Percentiles rank a stretch among this genome's conserved stretches.
phyloP scores from a whole-genome alignment of 2,113 vertebrate species.

The Laterallus jamaicensis region DNA sequence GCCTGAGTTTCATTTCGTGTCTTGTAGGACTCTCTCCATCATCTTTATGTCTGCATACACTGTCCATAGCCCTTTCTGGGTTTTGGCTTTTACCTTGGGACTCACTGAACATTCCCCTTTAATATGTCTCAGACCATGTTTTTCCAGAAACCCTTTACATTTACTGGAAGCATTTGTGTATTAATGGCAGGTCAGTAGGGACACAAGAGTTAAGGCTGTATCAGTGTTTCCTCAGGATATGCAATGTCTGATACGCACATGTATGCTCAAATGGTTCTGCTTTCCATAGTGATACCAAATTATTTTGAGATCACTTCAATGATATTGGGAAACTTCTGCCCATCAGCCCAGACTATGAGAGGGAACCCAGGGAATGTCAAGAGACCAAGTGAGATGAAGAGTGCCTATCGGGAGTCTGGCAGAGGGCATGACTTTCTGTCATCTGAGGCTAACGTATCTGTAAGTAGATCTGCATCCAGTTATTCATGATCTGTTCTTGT shows the following conservation, averaged over 20 bases:
- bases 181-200: background rate
- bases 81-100: background rate
- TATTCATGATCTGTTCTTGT: background rate
- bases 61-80: background rate
- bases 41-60: slow-evolving; percentile 36
- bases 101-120: background rate
- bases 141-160: background rate
- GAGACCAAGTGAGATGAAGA: background rate
- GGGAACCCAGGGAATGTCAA: background rate
- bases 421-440: background rate
- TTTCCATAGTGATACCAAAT: background rate
- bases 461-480: background rate
- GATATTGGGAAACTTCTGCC: background rate
- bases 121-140: background rate
- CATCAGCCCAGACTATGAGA: background rate
- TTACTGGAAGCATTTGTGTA: background rate
- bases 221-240: background rate
- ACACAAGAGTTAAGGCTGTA: background rate
- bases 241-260: accelerated
- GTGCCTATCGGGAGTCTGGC: background rate
- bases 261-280: background rate
- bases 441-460: accelerated
- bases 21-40: slow-evolving; percentile 34
- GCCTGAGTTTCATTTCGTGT: slow-evolving; percentile 25
- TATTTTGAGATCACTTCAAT: background rate